Evolutionary conservation across 2,797 vertebrate genomes (phyloP), one percentile per base, ranked within the genome.

Genomic region (Enteromius mattozi): DNA sequence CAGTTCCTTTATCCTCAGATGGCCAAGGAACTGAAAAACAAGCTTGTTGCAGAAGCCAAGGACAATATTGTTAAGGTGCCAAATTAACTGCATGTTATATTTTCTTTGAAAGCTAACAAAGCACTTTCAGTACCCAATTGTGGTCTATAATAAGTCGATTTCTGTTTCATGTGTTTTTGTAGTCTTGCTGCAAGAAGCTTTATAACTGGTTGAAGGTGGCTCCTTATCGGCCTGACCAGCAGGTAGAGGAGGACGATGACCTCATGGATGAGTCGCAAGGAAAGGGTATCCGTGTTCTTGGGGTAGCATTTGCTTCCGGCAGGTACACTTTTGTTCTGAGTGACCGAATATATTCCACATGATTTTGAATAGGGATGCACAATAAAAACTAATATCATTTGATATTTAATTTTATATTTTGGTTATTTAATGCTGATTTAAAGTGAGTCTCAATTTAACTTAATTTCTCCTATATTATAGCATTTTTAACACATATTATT

Each of bases 1-100:
- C 98, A 99, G 87, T 99, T 99, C 93, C 96, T 99, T 49, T 99
- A 99, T 0, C 96, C 97, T 47, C 98, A 99, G 94, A 99, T 99
- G 97, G 97, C 97, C 81, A 99, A 98, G 88, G 98, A 99, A 85
- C 93, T 99, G 49, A 99, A 97, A 91, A 98, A 97, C 91, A 99
- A 98, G 89, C 95, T 99, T 21, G 87, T 97, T 3, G 90, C 96
- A 3, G 98, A 99, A 87, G 96, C 98, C 91, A 99, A 99, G 93
- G 98, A 99, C 33, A 98, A 96, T 37, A 97, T 99, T 19, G 86
- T 97, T 86, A 97, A 98, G 97, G 98, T 99, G 90, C 94, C 12
- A 4, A 16, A 19, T 69, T 69, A 33, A 51, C 27, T 33, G 12
- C 27, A 14, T 76, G 14, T 3, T n/a, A 27, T 17, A 40, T 13